These are phyloP conservation scores for Pogonomyrmex barbatus DNA, from an alignment of 1,140 invertebrate genomes.

Conservation along the genomic window DNA sequence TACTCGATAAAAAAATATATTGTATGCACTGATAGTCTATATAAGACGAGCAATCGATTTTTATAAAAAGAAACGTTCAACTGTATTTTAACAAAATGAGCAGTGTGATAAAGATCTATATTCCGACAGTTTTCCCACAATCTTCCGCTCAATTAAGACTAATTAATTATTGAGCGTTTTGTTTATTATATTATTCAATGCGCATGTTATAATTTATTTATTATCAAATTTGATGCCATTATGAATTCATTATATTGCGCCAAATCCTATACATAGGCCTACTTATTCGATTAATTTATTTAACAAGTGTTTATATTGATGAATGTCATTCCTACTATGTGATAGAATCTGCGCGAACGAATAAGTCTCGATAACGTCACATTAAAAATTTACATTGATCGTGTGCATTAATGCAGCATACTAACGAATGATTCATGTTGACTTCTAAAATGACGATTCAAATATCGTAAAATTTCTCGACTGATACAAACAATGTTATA, in stretches of 20 bases:
- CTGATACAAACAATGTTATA: not conserved
- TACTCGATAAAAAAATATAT: not conserved
- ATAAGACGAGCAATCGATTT: not conserved
- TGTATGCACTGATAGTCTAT: not conserved
- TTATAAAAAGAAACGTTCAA: not conserved
- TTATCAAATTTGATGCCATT: not conserved
- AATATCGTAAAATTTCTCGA: conserved; percentile 17
- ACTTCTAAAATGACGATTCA: conserved; percentile 38
- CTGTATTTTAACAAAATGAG: conserved; percentile 13
- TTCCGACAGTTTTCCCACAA: not conserved
- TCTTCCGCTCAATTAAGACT: not conserved
- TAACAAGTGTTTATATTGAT: conserved; percentile 63
- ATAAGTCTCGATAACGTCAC: conserved; percentile 69
- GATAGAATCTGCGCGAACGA: conserved; percentile 66
- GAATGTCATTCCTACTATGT: conserved; percentile 61
- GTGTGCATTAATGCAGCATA: conserved; percentile 49
- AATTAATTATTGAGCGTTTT: conserved; percentile 1
- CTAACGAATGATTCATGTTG: conserved; percentile 48
- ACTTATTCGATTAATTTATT: conserved; percentile 60
- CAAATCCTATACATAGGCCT: conserved; percentile 32
- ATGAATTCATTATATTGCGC: not conserved
- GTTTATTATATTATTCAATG: conserved; percentile 13
- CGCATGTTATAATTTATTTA: not conserved
- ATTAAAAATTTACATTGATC: conserved; percentile 69
- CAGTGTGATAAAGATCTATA: not conserved